phyloP scores from a whole-genome alignment of 1,140 invertebrate genomes.

The Lordiphosa collinella region DNA sequence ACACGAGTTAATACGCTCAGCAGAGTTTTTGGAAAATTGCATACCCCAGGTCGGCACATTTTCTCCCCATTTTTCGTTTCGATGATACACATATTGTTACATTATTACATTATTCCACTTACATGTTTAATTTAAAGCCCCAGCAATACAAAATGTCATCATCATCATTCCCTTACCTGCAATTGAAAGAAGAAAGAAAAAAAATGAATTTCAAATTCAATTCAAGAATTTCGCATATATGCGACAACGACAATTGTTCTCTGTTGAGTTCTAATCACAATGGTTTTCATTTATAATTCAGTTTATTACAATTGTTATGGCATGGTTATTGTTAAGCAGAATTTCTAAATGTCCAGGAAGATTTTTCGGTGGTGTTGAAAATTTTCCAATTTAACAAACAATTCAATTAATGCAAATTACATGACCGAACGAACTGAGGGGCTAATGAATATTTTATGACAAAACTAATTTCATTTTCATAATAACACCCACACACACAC shows the following conservation, averaged over 20 bases:
- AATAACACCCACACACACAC: constrained; percentile 25
- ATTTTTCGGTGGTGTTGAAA: constrained; percentile 17
- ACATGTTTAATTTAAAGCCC: too few species aligned
- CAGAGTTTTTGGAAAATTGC: too few species aligned
- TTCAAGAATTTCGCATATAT: background rate
- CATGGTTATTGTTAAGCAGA: constrained; percentile 55
- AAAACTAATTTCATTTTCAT: constrained; percentile 74
- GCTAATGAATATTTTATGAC: constrained; percentile 73
- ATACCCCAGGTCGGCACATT: too few species aligned
- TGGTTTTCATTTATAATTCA: constrained; percentile 63
- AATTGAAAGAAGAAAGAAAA: too few species aligned
- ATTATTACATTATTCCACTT: too few species aligned
- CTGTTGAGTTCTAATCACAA: constrained; percentile 39
- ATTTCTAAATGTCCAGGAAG: constrained; percentile 38
- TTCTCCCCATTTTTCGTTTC: too few species aligned
- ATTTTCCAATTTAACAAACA: constrained; percentile 73
- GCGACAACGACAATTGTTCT: background rate
- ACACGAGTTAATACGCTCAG: too few species aligned
- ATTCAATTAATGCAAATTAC: constrained; percentile 77
- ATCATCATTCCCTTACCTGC: too few species aligned
- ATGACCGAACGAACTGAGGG: constrained; percentile 32
- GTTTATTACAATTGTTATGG: constrained; percentile 70
- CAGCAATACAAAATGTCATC: too few species aligned
- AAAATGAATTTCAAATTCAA: too few species aligned
- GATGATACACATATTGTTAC: too few species aligned